Base-by-base conservation (phyloP, 2,113 vertebrate genomes). In the Apodemus speciosus region DNA sequence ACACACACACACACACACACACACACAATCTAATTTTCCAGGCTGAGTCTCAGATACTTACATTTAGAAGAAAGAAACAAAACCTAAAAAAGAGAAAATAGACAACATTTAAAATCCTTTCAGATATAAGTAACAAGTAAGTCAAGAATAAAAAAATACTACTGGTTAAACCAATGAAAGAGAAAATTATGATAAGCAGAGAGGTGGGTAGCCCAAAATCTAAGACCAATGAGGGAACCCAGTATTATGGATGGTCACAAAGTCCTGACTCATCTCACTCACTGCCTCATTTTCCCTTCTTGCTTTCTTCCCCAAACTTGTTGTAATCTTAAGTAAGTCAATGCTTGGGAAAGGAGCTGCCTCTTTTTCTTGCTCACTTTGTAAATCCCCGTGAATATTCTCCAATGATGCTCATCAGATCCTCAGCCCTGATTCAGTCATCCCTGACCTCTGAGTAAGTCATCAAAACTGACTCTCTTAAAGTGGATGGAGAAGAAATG, bases 361-460 rank as follows among this genome's bases (percentile, higher is more conserved):
- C 77, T 93, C n/a, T 88, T 75, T 85, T 32, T 88, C 56, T 92
- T 83, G 38, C 3, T 25, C 35, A 73, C 20, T 91, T 89, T 58
- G 1, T 87, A 86, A 93, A 71, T 81, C 13, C 9, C 6, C 3
- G 20, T 49, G 60, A 88, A 60, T 15, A 3, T 49, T 64, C 43
- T 80, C 8, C 20, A 18, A 25, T 77, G 35, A 35, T 15, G n/a
- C n/a, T 4, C 9, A 4, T 46, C 25, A 72, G 9, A 68, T 32
- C 51, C 21, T 93, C 49, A 51, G 5, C n/a, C 35, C 68, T 73
- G 60, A 58, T 73, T 69, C 14, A 46, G 4, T 66, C 58, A 53
- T 43, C 30, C 13, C 16, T 84, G 88, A 84, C 6, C 23, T 88
- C 43, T 71, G 27, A 64, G 25, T 30, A 93, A n/a, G 56, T 91